Base-by-base conservation (phyloP, 2,888 invertebrate species). In the Ectemnius lituratus region DNA sequence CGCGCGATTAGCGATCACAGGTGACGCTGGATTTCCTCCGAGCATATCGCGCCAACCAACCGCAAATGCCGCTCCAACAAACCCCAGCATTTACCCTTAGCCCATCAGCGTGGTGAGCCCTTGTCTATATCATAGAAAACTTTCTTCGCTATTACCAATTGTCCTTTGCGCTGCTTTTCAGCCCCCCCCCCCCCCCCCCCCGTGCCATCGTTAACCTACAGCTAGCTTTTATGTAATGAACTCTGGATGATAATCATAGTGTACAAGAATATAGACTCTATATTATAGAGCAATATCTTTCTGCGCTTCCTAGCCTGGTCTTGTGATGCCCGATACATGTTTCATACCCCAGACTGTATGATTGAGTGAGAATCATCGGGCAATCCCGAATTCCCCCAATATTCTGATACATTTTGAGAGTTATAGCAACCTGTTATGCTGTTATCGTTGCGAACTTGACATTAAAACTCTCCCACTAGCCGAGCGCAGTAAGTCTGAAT, bases 81-180 rank as follows among this genome's bases (percentile, higher is more conserved):
- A 47, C 47, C 4, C 47, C 4, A 47, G 28, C 61, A 58, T 23
- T n/a, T n/a, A n/a, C n/a, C n/a, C n/a, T n/a, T n/a, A n/a, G n/a
- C n/a, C n/a, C n/a, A n/a, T n/a, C n/a, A n/a, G n/a, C n/a, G n/a
- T n/a, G n/a, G n/a, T 64, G 68, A 47, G 62, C 81, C 78, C 78
- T 80, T 80, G 82, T 81, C 80, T 78, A 23, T 23, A 23, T 23
- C 23, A 3, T 23, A 3, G 23, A 23, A 23, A 2, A 23, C 23
- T 23, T 23, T 23, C 23, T 80, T 78, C 78, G 75, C 81, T 74
- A 78, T 78, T 78, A 79, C 71, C 69, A 75, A 63, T 78, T 69
- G 81, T 78, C 78, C 73, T 57, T 70, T 37, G 28, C 74, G 65
- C 63, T 66, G 46, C 78, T 78, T 75, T 58, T 67, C 67, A 77